These are phyloP conservation scores for Heliconius hortense DNA, from an alignment of 2,888 invertebrate genomes.

Conservation along the genomic window DNA sequence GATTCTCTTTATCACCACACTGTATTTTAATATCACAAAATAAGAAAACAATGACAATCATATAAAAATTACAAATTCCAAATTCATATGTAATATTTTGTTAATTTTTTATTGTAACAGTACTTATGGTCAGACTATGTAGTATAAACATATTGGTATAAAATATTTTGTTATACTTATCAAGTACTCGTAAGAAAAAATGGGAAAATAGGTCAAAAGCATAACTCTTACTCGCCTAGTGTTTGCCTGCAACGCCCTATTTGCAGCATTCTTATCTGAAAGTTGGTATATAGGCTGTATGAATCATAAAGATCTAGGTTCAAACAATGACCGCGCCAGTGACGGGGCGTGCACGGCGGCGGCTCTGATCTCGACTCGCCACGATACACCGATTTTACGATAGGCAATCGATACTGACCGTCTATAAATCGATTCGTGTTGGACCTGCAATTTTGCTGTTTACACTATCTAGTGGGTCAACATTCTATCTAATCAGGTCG, in stretches of 20 bases:
- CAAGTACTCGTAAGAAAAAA: conserved; percentile 14
- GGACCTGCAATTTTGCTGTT: conserved; percentile 70
- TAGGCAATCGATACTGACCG: conserved; percentile 57
- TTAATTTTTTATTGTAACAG: no score
- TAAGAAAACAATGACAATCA: no score
- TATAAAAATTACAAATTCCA: no score
- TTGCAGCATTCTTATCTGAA: conserved; percentile 75
- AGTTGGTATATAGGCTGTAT: conserved; percentile 65
- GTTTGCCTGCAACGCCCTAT: conserved; percentile 73
- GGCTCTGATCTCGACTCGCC: conserved; percentile 70
- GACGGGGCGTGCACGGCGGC: conserved; percentile 72
- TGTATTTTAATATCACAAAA: no score
- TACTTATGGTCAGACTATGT: no score
- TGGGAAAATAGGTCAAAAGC: conserved; percentile 67
- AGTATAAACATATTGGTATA: no score
- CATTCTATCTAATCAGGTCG: conserved; percentile 69
- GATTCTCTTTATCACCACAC: no score
- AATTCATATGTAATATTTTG: no score
- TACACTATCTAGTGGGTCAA: conserved; percentile 65
- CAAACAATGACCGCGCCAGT: conserved; percentile 73
- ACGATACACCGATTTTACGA: conserved; percentile 62
- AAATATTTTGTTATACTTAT: background rate
- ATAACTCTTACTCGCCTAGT: conserved; percentile 61
- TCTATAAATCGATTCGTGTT: conserved; percentile 74
- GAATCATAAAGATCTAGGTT: conserved; percentile 70